A percentile compares a stretch with the other conserved stretches of the same genome.
phyloP scores from a whole-genome alignment of 2,888 invertebrate species.

The Plebejus anna region DNA sequence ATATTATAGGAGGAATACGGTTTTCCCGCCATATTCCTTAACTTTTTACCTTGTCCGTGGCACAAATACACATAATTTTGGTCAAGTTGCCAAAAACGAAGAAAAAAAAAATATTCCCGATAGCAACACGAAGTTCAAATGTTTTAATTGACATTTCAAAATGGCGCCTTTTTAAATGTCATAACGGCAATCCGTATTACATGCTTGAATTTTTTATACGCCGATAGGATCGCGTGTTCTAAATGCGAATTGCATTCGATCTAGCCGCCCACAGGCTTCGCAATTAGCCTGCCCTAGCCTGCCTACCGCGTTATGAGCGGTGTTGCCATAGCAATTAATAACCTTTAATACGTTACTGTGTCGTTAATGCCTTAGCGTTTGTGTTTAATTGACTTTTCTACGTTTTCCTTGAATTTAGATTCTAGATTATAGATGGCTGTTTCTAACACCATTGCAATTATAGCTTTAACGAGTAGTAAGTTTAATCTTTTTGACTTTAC shows the following conservation, averaged over 20 bases:
- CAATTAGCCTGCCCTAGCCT: slow-evolving; percentile 29
- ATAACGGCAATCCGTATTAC: slow-evolving; percentile 22
- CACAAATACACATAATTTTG: too few relatives aligned
- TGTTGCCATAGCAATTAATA: slow-evolving; percentile 32
- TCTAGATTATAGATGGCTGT: background rate
- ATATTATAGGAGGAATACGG: too few relatives aligned
- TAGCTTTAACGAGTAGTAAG: background rate
- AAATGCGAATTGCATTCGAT: slow-evolving; percentile 29
- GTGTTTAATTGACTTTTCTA: slow-evolving; percentile 15
- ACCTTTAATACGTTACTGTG: slow-evolving; percentile 29
- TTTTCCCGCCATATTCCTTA: too few relatives aligned
- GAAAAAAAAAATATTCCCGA: background rate
- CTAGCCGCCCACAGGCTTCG: slow-evolving; percentile 30
- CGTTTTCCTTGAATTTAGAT: background rate
- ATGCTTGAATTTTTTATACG: slow-evolving; percentile 27
- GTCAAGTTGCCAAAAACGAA: too few relatives aligned
- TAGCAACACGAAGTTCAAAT: slow-evolving; percentile 8
- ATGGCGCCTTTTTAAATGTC: slow-evolving; percentile 25
- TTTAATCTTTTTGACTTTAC: background rate
- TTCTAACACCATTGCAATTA: background rate
- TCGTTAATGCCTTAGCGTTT: background rate
- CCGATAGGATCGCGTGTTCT: slow-evolving; percentile 28
- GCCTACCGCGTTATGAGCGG: slow-evolving; percentile 27
- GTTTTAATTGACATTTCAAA: slow-evolving; percentile 7
- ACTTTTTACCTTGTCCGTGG: too few relatives aligned